phyloP scores from a whole-genome alignment of 2,797 vertebrate genomes.

The Paguma larvata region DNA sequence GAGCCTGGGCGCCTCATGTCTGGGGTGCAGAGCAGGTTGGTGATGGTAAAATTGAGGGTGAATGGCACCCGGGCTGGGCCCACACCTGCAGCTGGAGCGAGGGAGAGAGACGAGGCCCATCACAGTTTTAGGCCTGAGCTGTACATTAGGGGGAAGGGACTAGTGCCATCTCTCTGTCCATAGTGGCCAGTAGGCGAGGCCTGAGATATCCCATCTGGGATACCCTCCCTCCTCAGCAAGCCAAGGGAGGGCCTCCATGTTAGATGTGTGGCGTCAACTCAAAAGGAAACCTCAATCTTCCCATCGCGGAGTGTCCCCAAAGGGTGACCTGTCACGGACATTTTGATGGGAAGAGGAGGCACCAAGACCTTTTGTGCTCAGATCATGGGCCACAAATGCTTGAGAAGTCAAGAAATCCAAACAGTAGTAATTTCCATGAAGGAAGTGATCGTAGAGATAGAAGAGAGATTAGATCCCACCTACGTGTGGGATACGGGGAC shows the following conservation, averaged over 20 bases:
- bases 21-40: conserved; percentile 69
- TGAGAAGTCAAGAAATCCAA: neutral
- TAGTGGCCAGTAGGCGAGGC: neutral
- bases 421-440: neutral
- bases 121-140: neutral
- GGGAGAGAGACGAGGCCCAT: neutral
- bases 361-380: neutral
- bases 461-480: neutral
- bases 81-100: neutral
- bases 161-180: neutral
- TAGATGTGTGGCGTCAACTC: neutral
- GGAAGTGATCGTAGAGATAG: neutral
- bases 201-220: no score
- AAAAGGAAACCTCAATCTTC: neutral
- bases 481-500: no score
- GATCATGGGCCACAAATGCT: neutral
- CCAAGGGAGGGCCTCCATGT: neutral
- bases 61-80: conserved; percentile 19
- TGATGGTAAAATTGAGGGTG: conserved; percentile 83
- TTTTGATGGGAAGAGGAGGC: neutral
- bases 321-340: neutral
- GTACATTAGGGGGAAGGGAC: neutral
- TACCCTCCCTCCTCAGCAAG: neutral
- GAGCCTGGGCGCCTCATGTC: conserved; percentile 72
- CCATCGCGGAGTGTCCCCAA: neutral